Evolutionary conservation across 1,140 invertebrate genomes (phyloP).

Genomic region (Ptiloglossa arizonensis): DNA sequence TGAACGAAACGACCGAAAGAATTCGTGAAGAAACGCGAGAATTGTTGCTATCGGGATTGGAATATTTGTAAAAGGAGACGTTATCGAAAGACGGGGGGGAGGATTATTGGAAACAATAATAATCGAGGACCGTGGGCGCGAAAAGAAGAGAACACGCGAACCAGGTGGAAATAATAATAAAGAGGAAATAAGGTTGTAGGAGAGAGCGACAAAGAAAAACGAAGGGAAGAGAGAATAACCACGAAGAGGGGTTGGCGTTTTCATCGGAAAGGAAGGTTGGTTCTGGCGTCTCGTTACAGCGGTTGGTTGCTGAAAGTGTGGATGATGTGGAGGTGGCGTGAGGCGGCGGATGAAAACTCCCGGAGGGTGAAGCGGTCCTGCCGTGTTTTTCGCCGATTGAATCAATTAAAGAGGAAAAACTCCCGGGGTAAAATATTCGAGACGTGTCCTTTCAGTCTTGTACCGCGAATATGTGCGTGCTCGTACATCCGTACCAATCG

Average conservation of each 20-base stretch:
- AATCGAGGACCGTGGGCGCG: too few species aligned
- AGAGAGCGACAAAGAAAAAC: background rate
- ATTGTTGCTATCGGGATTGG: too few species aligned
- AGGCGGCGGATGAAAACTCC: conserved; percentile 57
- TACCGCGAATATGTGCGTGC: conserved; percentile 46
- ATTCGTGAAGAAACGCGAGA: too few species aligned
- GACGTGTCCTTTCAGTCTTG: conserved; percentile 65
- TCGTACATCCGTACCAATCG: conserved; percentile 52
- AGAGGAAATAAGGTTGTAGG: conserved; percentile 16
- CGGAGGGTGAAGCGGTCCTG: conserved; percentile 63
- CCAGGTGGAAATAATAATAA: conserved; percentile 29
- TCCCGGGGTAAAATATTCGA: conserved; percentile 69
- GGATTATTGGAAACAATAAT: too few species aligned
- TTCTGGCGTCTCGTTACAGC: conserved; percentile 67
- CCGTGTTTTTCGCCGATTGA: conserved; percentile 71
- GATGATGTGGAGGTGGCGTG: conserved; percentile 53
- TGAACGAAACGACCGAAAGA: too few species aligned
- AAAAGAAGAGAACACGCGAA: background rate
- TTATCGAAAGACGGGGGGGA: too few species aligned
- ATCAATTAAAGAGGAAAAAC: conserved; percentile 71
- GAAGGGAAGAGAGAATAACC: conserved; percentile 49
- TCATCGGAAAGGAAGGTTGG: conserved; percentile 63
- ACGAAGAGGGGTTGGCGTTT: conserved; percentile 68
- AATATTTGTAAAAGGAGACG: too few species aligned
- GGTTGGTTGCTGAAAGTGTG: conserved; percentile 67